Evolutionary conservation across 1,140 invertebrate species (phyloP), one percentile per base, ranked within the genome.

Genomic region (Drosophila ohnishii): DNA sequence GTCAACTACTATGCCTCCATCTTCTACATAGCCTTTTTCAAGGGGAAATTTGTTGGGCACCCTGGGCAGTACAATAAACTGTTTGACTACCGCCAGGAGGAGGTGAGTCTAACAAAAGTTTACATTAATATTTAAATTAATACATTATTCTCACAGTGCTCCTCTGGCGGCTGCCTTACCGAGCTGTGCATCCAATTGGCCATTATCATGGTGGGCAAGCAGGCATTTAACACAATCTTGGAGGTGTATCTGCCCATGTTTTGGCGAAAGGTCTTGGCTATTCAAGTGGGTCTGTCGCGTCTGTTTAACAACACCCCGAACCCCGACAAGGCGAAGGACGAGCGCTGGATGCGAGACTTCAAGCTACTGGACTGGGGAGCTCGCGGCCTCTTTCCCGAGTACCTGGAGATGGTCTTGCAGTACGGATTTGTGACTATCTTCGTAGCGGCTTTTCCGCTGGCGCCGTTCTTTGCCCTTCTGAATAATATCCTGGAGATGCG

Each of bases 1-100:
- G 97, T 99, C 35, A 99, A 99, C 92, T 99, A 99, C 92, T 99
- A 99, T 92, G 97, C 98, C 22, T 98, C 98, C 1, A 98, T 99
- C 90, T 98, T 99, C 93, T 99, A 99, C 90, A 98, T 99, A 83
- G 98, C 98, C 0, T 99, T 99, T 93, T 96, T 99, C 79, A 99
- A 99, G 92, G 98, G 98, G 44, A 98, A 97, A 92, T 96, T 97
- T 78, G 94, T 97, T n/a, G 97, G 97, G 0, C 95, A 95, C 89
- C 97, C 97, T 0, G 95, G 95, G 6, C 92, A 95, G 35, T 97
- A 97, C 80, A 96, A 95, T 63, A 93, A 94, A 25, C 92, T 97
- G 14, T 95, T 97, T 81, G 93, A 94, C 2, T 95, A 94, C 79
- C 93, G 97, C 51, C 96, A 97, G 92, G 97, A 98, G 92, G 96